Evolutionary conservation across 2,797 vertebrate species (phyloP).

Genomic region (Novumbra hubbsi): DNA sequence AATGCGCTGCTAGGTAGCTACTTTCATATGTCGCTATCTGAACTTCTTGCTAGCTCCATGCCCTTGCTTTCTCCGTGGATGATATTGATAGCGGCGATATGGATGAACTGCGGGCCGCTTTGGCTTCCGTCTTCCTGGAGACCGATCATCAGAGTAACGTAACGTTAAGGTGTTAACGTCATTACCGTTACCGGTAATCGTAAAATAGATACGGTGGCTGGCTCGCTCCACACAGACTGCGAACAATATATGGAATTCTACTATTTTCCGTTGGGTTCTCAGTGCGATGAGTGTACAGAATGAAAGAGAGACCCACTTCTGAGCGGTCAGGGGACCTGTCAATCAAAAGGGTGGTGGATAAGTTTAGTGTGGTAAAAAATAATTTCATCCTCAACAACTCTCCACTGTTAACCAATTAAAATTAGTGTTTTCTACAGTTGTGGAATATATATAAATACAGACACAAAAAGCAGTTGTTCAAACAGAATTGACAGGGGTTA

Average conservation of each 20-base stretch:
- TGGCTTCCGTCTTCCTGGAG: constrained; percentile 37
- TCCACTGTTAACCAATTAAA: too few relatives aligned
- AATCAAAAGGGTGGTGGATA: background rate
- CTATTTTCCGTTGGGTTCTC: background rate
- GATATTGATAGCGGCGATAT: constrained; percentile 42
- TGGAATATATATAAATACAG: background rate
- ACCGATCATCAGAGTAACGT: too few relatives aligned
- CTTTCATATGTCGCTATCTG: constrained; percentile 16
- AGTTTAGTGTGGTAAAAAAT: too few relatives aligned
- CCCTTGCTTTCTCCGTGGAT: constrained; percentile 52
- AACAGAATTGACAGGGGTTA: too few relatives aligned
- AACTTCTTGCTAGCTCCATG: constrained; percentile 50
- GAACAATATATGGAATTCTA: too few relatives aligned
- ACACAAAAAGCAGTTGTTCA: background rate
- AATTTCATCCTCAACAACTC: too few relatives aligned
- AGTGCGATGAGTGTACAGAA: background rate
- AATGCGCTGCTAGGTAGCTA: constrained; percentile 15
- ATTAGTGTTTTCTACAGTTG: background rate
- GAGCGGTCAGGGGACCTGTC: constrained; percentile 2
- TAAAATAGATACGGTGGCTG: too few relatives aligned
- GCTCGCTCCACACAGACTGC: too few relatives aligned
- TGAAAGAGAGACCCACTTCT: background rate
- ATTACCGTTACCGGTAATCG: too few relatives aligned
- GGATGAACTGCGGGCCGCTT: constrained; percentile 22
- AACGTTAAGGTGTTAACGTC: background rate